Evolutionary conservation across 2,888 invertebrate species (phyloP).

Genomic region (Elaeidobius kamerunicus): DNA sequence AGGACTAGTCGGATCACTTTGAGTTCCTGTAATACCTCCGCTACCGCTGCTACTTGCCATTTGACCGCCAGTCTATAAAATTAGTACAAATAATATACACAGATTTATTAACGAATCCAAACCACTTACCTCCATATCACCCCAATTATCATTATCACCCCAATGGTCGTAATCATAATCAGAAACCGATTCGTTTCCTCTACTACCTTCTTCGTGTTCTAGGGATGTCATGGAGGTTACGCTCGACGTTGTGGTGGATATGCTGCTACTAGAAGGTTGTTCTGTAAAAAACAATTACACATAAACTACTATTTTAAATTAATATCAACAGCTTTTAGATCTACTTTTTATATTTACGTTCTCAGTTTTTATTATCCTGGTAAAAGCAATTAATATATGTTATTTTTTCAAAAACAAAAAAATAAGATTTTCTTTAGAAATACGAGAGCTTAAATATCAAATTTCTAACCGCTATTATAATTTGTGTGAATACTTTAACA

Average conservation of each 20-base stretch:
- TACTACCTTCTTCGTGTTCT: constrained; percentile 71
- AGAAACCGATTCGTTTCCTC: constrained; percentile 75
- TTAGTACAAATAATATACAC: neutral
- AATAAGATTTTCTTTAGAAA: too few species aligned
- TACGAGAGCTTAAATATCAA: too few species aligned
- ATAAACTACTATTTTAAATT: too few species aligned
- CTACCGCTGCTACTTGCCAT: constrained; percentile 49
- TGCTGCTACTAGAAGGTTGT: constrained; percentile 85
- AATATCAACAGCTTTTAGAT: neutral
- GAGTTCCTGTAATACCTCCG: constrained; percentile 51
- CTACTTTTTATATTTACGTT: too few species aligned
- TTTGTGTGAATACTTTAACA: too few species aligned
- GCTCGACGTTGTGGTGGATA: constrained; percentile 84
- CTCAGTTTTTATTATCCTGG: too few species aligned
- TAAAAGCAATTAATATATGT: too few species aligned
- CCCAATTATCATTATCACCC: constrained; percentile 85
- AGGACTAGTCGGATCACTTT: constrained; percentile 52
- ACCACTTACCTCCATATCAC: constrained; percentile 80
- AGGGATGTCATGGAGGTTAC: constrained; percentile 87
- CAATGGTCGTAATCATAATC: constrained; percentile 86
- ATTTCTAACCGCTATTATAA: too few species aligned
- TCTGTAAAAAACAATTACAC: constrained; percentile 51
- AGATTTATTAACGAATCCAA: neutral
- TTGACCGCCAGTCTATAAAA: constrained; percentile 46
- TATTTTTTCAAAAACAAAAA: too few species aligned